phyloP scores from a whole-genome alignment of 2,888 invertebrate species.

The Drosophila ustulata region DNA sequence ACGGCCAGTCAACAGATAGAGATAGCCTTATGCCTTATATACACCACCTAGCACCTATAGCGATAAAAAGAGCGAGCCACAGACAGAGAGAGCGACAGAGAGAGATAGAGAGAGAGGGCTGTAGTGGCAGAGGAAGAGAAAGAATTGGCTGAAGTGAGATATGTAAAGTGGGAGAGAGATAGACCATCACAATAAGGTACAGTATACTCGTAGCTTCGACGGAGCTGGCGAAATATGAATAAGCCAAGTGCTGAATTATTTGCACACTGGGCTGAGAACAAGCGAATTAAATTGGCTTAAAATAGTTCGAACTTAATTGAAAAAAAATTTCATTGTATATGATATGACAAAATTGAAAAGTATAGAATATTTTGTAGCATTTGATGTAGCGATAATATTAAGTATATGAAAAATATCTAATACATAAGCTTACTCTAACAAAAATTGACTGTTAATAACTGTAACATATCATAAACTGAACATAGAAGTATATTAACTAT shows the following conservation, averaged over 20 bases:
- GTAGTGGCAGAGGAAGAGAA: neutral
- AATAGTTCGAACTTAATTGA: too few relatives aligned
- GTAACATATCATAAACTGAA: too few relatives aligned
- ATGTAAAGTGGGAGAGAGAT: conserved; percentile 29
- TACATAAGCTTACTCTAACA: too few relatives aligned
- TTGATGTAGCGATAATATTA: too few relatives aligned
- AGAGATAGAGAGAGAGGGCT: conserved; percentile 4
- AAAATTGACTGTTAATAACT: too few relatives aligned
- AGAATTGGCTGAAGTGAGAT: conserved; percentile 20
- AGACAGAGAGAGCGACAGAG: conserved; percentile 10
- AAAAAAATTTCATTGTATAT: too few relatives aligned
- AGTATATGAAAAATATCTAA: too few relatives aligned
- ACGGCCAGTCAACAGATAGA: conserved; percentile 46
- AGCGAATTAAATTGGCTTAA: neutral
- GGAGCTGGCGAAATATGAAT: conserved; percentile 51
- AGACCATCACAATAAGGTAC: conserved; percentile 40
- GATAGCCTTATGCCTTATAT: conserved; percentile 16
- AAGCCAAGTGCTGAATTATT: conserved; percentile 68
- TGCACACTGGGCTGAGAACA: conserved; percentile 54
- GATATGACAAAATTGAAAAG: too few relatives aligned
- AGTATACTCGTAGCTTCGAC: conserved; percentile 25
- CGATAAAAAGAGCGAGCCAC: neutral
- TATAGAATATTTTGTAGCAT: too few relatives aligned
- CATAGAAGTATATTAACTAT: too few relatives aligned
- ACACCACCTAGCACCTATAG: neutral